These are phyloP conservation scores for Beris morrisii DNA, from an alignment of 2,888 invertebrate species.

Conservation along the genomic window DNA sequence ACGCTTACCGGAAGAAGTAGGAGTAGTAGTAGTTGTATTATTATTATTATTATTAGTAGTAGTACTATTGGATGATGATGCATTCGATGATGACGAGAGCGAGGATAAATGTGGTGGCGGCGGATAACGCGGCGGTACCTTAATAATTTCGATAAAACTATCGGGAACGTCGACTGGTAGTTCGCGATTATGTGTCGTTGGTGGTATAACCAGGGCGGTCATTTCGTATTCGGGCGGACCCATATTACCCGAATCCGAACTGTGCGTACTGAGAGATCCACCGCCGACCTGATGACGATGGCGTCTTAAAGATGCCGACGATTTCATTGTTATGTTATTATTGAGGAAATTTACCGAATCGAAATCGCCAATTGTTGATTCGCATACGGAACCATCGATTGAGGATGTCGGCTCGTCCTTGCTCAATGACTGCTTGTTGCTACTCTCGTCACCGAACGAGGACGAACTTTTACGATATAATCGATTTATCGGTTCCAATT, in stretches of 20 bases:
- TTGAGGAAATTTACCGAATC: conserved; percentile 51
- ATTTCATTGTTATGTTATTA: conserved; percentile 32
- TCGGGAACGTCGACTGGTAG: conserved; percentile 89
- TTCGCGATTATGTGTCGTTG: conserved; percentile 59
- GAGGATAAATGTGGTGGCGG: conserved; percentile 58
- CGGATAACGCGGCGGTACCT: conserved; percentile 71
- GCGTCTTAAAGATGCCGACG: conserved; percentile 36
- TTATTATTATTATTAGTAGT: conserved; percentile 39
- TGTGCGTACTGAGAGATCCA: conserved; percentile 47
- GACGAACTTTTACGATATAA: conserved; percentile 50
- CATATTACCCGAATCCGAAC: conserved; percentile 46
- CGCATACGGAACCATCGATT: conserved; percentile 41
- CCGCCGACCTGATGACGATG: conserved; percentile 35
- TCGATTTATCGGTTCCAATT: conserved; percentile 45
- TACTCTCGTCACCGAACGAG: conserved; percentile 46
- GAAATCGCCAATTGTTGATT: conserved; percentile 44
- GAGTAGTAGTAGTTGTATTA: conserved; percentile 19
- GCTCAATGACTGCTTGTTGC: conserved; percentile 47
- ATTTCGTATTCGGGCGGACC: conserved; percentile 53
- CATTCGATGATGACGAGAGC: conserved; percentile 49
- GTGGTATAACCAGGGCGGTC: conserved; percentile 22
- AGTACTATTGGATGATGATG: conserved; percentile 45
- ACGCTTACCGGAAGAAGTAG: conserved; percentile 38
- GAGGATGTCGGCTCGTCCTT: conserved; percentile 39
- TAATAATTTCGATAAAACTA: conserved; percentile 80